Evolutionary conservation across 2,888 invertebrate genomes (phyloP).

Genomic region (Drosophila nr. medialis): DNA sequence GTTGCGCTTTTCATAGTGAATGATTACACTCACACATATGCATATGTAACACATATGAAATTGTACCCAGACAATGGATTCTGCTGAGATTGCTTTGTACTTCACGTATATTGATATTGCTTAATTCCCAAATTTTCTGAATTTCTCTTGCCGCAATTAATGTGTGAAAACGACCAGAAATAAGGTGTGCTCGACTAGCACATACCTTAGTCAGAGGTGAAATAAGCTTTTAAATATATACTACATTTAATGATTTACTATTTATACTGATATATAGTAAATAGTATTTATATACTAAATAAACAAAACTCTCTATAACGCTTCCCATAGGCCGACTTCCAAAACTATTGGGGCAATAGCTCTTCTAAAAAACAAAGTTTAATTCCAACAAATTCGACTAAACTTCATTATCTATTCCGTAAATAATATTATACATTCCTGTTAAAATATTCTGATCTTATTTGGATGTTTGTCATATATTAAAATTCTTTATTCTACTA

Average conservation of each 20-base stretch:
- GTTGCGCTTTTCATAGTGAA: conserved; percentile 5
- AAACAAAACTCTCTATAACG: not conserved
- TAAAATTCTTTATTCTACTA: not conserved
- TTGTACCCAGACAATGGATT: conserved; percentile 28
- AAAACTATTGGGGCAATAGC: not conserved
- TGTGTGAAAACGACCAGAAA: not conserved
- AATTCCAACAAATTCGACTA: not conserved
- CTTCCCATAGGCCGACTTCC: accelerated
- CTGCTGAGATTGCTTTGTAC: conserved; percentile 26
- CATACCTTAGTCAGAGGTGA: not conserved
- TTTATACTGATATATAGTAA: not conserved
- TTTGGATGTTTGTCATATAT: no score
- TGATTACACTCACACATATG: not conserved
- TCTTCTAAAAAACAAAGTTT: not conserved
- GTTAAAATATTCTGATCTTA: not conserved
- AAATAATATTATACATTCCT: not conserved
- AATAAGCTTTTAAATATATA: not conserved
- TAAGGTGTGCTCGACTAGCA: not conserved
- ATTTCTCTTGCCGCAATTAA: conserved; percentile 30
- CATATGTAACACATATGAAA: conserved; percentile 2
- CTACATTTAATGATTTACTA: not conserved
- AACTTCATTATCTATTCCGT: not conserved
- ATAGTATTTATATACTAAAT: not conserved
- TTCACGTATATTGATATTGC: conserved; percentile 7
- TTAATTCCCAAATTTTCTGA: conserved; percentile 36